phyloP scores from a whole-genome alignment of 1,140 invertebrate genomes.

The Latrodectus geometricus region DNA sequence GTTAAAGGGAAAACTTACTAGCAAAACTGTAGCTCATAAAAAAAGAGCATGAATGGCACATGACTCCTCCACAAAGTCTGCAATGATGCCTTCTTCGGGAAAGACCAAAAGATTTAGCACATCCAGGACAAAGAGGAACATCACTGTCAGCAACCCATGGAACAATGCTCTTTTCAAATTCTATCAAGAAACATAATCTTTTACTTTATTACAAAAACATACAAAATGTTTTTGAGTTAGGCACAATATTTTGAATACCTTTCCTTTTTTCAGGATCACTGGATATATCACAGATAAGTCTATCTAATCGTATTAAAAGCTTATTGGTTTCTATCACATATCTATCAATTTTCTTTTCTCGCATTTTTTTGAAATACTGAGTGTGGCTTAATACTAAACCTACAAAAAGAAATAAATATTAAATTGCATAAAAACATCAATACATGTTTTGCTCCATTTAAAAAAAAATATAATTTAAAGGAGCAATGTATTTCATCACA shows the following conservation, averaged over 20 bases:
- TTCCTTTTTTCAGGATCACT: slow-evolving; percentile 84
- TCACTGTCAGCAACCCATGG: slow-evolving; percentile 92
- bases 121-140: slow-evolving; percentile 90
- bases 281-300: slow-evolving; percentile 86
- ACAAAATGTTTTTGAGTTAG: not conserved
- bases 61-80: slow-evolving; percentile 92
- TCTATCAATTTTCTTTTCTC: slow-evolving; percentile 82
- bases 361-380: slow-evolving; percentile 81
- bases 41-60: slow-evolving; percentile 93
- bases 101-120: slow-evolving; percentile 88
- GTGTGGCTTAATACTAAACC: slow-evolving; percentile 79
- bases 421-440: too few relatives aligned
- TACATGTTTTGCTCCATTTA: too few relatives aligned
- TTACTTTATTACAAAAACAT: not conserved
- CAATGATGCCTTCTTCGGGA: slow-evolving; percentile 95
- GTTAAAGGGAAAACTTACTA: slow-evolving; percentile 74
- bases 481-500: too few relatives aligned
- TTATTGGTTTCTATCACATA: slow-evolving; percentile 96
- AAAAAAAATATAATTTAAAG: too few relatives aligned
- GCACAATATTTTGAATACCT: slow-evolving; percentile 71
- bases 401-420: slow-evolving; percentile 66
- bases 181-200: slow-evolving; percentile 68
- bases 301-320: slow-evolving; percentile 91
- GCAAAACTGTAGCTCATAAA: slow-evolving; percentile 87
- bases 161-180: slow-evolving; percentile 83